phyloP scores from a whole-genome alignment of 2,888 invertebrate genomes.

The Orthosia incerta region DNA sequence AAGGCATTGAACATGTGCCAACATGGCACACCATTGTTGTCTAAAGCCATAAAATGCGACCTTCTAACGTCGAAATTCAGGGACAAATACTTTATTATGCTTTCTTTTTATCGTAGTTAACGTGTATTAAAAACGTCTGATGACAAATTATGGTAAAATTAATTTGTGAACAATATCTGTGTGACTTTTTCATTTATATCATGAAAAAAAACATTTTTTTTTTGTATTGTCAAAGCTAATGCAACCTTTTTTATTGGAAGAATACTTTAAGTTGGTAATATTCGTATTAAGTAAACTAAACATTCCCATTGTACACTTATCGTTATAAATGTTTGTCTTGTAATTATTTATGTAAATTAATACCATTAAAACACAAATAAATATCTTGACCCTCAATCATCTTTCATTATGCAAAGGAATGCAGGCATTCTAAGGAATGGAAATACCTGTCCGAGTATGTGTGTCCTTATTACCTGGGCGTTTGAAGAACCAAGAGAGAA shows the following conservation, averaged over 20 bases:
- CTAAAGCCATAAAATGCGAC: conserved; percentile 35
- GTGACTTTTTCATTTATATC: not conserved
- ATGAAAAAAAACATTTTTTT: not conserved
- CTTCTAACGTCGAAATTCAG: conserved; percentile 18
- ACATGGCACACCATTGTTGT: conserved; percentile 37
- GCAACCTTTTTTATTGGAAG: not conserved
- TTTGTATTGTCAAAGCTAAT: not conserved
- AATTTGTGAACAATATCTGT: not conserved
- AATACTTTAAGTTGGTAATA: no score
- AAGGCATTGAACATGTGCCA: conserved; percentile 59
- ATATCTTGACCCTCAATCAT: no score
- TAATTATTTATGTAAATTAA: no score
- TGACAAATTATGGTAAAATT: not conserved
- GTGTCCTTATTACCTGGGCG: no score
- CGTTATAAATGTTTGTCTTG: no score
- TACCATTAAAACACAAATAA: no score
- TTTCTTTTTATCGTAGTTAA: not conserved
- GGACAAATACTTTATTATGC: conserved; percentile 11
- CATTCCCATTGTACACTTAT: no score
- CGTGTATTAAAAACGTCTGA: not conserved
- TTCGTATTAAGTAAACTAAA: no score
- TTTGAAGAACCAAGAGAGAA: no score
- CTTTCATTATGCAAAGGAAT: no score
- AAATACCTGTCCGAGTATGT: no score
- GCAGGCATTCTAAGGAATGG: no score